Evolutionary conservation across 2,888 invertebrate species (phyloP).

Genomic region (Zaprionus obscuricornis): DNA sequence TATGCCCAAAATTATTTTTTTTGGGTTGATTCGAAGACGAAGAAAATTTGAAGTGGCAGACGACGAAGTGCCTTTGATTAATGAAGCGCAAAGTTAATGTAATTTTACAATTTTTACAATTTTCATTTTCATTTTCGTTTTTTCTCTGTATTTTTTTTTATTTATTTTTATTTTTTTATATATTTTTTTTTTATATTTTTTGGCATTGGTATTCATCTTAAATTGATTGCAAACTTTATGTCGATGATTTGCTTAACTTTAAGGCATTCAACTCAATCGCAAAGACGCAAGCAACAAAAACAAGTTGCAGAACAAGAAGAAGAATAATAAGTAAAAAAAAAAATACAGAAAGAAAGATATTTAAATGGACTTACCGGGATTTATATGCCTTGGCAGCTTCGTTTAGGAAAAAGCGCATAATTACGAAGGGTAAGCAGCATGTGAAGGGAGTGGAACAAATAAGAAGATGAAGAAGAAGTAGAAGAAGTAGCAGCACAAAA

Average conservation of each 20-base stretch:
- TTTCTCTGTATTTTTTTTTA: too few relatives aligned
- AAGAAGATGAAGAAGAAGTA: constrained; percentile 12
- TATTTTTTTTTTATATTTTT: too few relatives aligned
- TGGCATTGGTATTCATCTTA: constrained; percentile 24
- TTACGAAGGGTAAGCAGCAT: constrained; percentile 9
- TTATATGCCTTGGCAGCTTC: constrained; percentile 69
- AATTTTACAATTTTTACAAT: constrained; percentile 51
- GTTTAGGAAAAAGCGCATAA: constrained; percentile 39
- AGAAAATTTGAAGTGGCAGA: constrained; percentile 30
- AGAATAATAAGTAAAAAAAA: constrained; percentile 4
- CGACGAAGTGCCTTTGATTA: constrained; percentile 61
- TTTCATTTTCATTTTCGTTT: too few relatives aligned
- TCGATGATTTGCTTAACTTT: constrained; percentile 43
- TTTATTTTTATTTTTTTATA: too few relatives aligned
- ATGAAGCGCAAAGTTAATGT: constrained; percentile 65
- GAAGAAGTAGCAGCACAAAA: too few relatives aligned
- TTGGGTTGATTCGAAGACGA: constrained; percentile 43
- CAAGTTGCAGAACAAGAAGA: background rate
- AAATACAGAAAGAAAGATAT: constrained; percentile 8
- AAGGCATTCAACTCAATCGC: constrained; percentile 32
- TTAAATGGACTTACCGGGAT: constrained; percentile 67
- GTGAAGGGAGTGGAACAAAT: too few relatives aligned
- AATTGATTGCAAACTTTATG: constrained; percentile 49
- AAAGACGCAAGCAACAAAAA: constrained; percentile 17
- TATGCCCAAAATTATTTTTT: constrained; percentile 43